These are phyloP conservation scores for Pristionchus mayeri DNA, from an alignment of 2,888 invertebrate genomes.

Conservation along the genomic window DNA sequence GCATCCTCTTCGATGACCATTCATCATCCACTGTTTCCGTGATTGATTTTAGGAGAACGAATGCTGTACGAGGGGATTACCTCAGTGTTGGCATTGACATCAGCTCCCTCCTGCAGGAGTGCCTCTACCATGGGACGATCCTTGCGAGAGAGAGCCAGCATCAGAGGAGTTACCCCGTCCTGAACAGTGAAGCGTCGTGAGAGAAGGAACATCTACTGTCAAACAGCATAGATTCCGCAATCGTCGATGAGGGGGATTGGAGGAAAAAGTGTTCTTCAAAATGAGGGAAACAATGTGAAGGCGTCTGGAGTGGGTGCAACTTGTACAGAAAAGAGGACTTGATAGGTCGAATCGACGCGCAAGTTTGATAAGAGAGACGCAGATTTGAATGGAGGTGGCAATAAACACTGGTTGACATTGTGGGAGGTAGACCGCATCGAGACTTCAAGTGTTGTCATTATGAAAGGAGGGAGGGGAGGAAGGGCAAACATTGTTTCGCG, in stretches of 20 bases:
- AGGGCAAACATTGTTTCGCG: constrained; percentile 20
- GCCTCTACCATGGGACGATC: constrained; percentile 90
- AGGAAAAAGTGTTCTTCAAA: too few relatives aligned
- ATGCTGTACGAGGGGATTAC: too few relatives aligned
- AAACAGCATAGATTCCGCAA: too few relatives aligned
- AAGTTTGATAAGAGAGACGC: background rate
- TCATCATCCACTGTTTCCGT: too few relatives aligned
- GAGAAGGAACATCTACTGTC: too few relatives aligned
- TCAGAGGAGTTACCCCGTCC: constrained; percentile 95
- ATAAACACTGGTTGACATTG: background rate
- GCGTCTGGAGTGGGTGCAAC: background rate
- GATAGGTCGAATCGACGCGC: background rate
- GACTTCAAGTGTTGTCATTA: background rate
- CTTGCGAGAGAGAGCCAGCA: constrained; percentile 91
- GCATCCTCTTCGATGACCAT: too few relatives aligned
- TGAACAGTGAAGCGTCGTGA: constrained; percentile 78
- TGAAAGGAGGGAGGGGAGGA: background rate
- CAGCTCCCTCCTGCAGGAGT: constrained; percentile 90
- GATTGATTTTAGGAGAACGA: too few relatives aligned
- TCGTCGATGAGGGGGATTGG: too few relatives aligned
- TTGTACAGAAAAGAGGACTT: background rate
- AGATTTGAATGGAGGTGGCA: background rate
- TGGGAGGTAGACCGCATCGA: background rate
- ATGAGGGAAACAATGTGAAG: background rate
- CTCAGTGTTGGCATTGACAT: constrained; percentile 87